Percentiles rank a stretch among this genome's conserved stretches.
Conservation (phyloP, 2,113 vertebrate species). For the Pterocles burchelli region DNA sequence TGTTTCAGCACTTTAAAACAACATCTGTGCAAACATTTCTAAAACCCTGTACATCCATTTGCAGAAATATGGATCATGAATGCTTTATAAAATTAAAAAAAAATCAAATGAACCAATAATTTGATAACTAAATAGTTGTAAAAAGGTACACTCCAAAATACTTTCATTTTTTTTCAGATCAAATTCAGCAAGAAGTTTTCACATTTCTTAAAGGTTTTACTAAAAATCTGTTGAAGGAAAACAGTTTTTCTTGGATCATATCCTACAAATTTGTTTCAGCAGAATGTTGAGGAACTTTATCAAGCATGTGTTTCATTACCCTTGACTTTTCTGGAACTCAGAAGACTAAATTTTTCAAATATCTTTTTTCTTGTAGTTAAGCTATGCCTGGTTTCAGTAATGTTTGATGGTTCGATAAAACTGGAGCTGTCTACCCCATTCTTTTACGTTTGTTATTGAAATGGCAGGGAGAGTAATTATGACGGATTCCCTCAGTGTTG, state of each 20-base stretch:
- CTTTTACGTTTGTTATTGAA: not conserved
- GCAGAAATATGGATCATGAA: not conserved
- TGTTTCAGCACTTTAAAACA: not conserved
- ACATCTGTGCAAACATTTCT: not conserved
- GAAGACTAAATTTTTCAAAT: not conserved
- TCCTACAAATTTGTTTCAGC: not conserved
- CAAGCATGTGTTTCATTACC: not conserved
- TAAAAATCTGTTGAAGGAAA: not conserved
- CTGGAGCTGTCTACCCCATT: not conserved
- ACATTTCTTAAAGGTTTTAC: not conserved
- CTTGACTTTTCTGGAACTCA: fast-evolving
- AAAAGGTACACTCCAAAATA: not conserved
- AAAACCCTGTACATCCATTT: not conserved
- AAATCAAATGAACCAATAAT: not conserved
- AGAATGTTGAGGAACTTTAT: not conserved
- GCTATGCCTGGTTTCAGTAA: not conserved
- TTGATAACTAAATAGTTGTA: not conserved
- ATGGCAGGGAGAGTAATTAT: not conserved
- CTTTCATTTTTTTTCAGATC: not conserved
- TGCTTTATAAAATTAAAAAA: not conserved
- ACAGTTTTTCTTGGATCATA: not conserved
- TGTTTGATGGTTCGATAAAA: not conserved
- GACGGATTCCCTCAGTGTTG: not conserved
- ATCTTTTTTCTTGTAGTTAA: not conserved
- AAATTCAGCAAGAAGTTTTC: not conserved